phyloP scores from a whole-genome alignment of 2,797 vertebrate genomes.

The Loris lydekkerianus region DNA sequence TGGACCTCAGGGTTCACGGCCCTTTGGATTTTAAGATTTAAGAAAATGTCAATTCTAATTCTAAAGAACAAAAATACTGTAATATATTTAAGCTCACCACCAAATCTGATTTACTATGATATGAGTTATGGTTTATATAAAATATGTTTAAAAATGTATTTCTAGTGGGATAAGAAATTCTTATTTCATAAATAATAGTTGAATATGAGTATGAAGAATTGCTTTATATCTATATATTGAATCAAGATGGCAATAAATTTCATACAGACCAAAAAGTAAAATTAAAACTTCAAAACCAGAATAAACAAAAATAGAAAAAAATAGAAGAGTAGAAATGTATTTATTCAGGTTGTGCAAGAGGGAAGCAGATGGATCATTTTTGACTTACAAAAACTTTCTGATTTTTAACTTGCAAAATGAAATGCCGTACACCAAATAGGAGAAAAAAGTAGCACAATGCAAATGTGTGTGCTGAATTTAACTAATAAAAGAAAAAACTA shows the following conservation, averaged over 20 bases:
- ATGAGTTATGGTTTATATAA: slow-evolving; percentile 14
- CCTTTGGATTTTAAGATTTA: slow-evolving; percentile 16
- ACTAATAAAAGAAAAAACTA: slow-evolving; percentile 24
- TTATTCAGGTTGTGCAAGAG: slow-evolving; percentile 11
- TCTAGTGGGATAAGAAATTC: background rate
- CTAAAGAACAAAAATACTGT: slow-evolving; percentile 35
- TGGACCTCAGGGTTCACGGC: background rate
- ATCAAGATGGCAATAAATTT: background rate
- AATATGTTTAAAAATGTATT: slow-evolving; percentile 48
- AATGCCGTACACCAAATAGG: background rate
- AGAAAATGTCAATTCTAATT: slow-evolving; percentile 15
- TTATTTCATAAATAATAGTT: slow-evolving; percentile 38
- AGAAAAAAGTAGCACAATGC: background rate
- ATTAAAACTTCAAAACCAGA: slow-evolving; percentile 30
- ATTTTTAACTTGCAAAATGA: slow-evolving; percentile 64
- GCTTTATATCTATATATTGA: background rate
- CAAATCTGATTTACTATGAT: slow-evolving; percentile 21
- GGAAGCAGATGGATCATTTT: slow-evolving; percentile 32
- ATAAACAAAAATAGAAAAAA: slow-evolving; percentile 17
- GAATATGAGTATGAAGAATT: background rate
- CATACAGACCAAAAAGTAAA: background rate
- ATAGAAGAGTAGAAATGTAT: background rate
- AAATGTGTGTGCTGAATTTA: slow-evolving; percentile 8
- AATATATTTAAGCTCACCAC: slow-evolving; percentile 21
- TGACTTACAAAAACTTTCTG: slow-evolving; percentile 43